A percentile compares a stretch with the other conserved stretches of the same genome.
phyloP scores from a whole-genome alignment of 2,797 vertebrate species.

The Buceros bicornis region DNA sequence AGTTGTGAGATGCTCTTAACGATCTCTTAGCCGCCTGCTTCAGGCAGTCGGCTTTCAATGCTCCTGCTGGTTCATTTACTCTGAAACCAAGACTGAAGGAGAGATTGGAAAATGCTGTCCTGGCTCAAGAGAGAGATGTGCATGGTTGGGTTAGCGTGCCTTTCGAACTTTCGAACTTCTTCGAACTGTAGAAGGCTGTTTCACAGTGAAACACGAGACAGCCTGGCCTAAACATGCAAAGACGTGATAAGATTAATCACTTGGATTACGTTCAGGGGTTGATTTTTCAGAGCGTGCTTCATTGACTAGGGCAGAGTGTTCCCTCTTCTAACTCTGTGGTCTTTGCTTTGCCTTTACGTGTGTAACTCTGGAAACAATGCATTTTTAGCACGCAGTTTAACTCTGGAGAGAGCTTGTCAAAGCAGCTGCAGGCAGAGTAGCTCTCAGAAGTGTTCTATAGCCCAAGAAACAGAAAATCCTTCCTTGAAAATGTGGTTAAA shows the following conservation, averaged over 20 bases:
- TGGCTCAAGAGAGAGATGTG: neutral
- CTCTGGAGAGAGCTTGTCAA: neutral
- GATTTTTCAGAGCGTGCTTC: neutral
- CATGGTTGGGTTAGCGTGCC: neutral
- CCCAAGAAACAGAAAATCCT: neutral
- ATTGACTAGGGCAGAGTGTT: neutral
- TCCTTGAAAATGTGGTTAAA: neutral
- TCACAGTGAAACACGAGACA: neutral
- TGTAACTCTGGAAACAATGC: neutral
- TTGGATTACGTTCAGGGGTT: neutral
- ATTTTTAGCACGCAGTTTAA: neutral
- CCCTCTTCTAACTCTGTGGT: neutral
- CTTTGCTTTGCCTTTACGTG: neutral
- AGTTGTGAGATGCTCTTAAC: neutral
- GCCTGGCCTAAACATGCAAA: neutral
- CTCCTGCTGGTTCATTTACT: neutral
- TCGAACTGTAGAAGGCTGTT: neutral
- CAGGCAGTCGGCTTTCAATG: neutral
- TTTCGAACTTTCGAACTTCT: neutral
- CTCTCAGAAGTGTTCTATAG: neutral
- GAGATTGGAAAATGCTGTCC: neutral
- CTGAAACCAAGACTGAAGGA: neutral
- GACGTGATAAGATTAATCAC: neutral
- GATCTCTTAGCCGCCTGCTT: neutral
- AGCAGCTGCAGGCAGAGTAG: neutral